Conservation (phyloP, 1,140 invertebrate genomes). For the Macrobrachium rosenbergii region DNA sequence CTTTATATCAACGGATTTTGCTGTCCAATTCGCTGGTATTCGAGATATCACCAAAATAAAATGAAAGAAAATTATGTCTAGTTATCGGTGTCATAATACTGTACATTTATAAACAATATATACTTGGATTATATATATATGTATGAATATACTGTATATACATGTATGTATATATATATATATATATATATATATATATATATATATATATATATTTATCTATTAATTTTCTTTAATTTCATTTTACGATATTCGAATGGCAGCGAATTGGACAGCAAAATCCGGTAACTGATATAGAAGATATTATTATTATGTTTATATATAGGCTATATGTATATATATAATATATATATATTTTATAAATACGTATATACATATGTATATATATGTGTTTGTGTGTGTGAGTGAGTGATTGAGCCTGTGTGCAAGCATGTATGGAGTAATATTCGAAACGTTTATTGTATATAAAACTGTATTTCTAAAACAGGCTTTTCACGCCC, state of each 20-base stretch:
- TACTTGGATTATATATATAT: background rate
- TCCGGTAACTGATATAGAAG: no score
- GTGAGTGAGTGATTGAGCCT: background rate
- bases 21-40: no score
- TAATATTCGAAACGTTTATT: no score
- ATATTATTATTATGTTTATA: no score
- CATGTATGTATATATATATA: background rate
- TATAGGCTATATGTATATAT: background rate
- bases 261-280: no score
- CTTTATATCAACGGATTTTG: no score
- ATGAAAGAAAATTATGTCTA: no score
- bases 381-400: background rate
- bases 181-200: background rate
- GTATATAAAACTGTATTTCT: slow-evolving; percentile 41
- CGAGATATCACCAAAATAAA: no score
- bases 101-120: background rate
- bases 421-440: background rate
- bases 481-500: slow-evolving; percentile 46
- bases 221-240: no score
- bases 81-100: no score
- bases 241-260: no score
- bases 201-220: background rate
- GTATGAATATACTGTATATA: background rate
- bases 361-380: background rate
- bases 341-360: background rate